Percentiles rank a stretch among this genome's conserved stretches.
phyloP scores from a whole-genome alignment of 2,797 vertebrate genomes.

The Agapornis canus region DNA sequence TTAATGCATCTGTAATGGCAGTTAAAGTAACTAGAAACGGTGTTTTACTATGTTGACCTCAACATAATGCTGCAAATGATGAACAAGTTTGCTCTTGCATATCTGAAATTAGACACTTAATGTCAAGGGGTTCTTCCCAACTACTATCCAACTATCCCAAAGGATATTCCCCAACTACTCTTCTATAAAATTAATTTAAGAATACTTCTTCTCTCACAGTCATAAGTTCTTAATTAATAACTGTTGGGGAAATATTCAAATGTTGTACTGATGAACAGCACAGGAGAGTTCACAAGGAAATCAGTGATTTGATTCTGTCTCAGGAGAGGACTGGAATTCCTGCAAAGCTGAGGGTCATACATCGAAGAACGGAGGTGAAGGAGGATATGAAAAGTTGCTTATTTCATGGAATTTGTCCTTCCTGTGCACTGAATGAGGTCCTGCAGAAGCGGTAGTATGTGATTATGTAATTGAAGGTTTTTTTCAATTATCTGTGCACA shows the following conservation, averaged over 20 bases:
- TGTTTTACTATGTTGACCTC: background rate
- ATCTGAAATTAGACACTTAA: background rate
- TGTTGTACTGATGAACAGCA: background rate
- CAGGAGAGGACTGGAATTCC: background rate
- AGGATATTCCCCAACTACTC: background rate
- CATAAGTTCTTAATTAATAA: background rate
- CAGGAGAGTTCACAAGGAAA: background rate
- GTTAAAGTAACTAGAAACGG: background rate
- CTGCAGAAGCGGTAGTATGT: conserved; percentile 20
- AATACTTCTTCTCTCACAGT: background rate
- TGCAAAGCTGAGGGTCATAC: background rate
- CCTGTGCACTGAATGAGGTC: conserved; percentile 40
- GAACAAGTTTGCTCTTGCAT: background rate
- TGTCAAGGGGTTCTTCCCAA: background rate
- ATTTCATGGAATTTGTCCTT: conserved; percentile 42
- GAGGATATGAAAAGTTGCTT: conserved; percentile 27
- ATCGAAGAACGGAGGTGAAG: background rate
- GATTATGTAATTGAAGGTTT: conserved; percentile 42
- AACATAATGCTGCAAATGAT: background rate
- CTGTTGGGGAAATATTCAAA: background rate
- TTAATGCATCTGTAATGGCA: background rate
- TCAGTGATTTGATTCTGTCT: background rate
- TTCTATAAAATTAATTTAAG: background rate
- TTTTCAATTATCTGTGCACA: conserved; percentile 25
- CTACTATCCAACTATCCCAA: background rate